Evolutionary conservation across 2,113 vertebrate genomes (phyloP).

Genomic region (Pelodiscus sinensis): DNA sequence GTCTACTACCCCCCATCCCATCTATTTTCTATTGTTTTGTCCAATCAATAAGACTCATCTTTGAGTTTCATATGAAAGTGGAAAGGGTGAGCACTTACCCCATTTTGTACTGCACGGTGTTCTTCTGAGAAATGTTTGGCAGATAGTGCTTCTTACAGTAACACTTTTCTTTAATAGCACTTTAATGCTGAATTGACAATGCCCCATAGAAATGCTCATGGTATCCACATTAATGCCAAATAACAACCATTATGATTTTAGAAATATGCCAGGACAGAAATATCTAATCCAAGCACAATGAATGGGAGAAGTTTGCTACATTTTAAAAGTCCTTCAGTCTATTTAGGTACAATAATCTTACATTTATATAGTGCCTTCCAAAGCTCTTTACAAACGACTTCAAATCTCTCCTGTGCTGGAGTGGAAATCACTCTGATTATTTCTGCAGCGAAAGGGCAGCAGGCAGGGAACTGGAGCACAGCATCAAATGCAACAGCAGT

Average conservation of each 20-base stretch:
- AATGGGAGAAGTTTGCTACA: constrained; percentile 37
- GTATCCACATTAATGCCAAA: constrained; percentile 66
- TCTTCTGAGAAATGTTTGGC: constrained; percentile 81
- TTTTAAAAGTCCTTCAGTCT: neutral
- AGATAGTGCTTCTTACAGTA: constrained; percentile 77
- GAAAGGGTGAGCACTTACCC: constrained; percentile 35
- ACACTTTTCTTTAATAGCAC: constrained; percentile 78
- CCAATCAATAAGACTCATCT: constrained; percentile 76
- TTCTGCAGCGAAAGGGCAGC: neutral
- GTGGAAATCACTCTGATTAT: neutral
- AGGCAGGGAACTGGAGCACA: constrained; percentile 36
- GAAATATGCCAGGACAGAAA: constrained; percentile 54
- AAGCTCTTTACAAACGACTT: neutral
- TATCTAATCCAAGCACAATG: neutral
- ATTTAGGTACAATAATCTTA: neutral
- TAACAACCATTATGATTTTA: constrained; percentile 68
- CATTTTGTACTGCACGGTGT: constrained; percentile 58
- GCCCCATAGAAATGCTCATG: constrained; percentile 54
- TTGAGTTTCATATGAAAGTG: constrained; percentile 63
- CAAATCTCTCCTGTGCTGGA: neutral
- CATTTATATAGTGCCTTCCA: neutral
- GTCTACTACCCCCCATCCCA: constrained; percentile 55
- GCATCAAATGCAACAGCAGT: neutral
- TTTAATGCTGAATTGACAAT: constrained; percentile 78
- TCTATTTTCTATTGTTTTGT: constrained; percentile 67